Base-by-base conservation (phyloP, 2,888 invertebrate genomes). In the Brachynemurus nebulosus region DNA sequence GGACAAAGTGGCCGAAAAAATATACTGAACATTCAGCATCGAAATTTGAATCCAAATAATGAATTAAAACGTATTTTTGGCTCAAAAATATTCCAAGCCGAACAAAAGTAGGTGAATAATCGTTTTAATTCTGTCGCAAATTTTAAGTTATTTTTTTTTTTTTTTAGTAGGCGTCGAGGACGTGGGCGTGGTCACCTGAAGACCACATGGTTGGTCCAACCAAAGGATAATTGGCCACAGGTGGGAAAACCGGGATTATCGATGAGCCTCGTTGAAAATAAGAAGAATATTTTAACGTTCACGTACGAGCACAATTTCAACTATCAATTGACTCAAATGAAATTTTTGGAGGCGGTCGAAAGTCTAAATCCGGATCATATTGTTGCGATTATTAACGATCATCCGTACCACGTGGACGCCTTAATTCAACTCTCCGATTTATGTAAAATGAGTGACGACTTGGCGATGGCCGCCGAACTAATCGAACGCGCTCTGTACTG, bases 41-140 rank as follows among this genome's bases (percentile, higher is more conserved):
- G 80, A 57, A 71, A 82, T 60, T 65, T 88, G 17, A 86, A 86
- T 66, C 77, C 83, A 9, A 80, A 81, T 51, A 83, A 83, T 65
- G 88, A 88, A 65, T 68, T 88, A 59, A 80, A 81, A 48, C 72
- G 78, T 56, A 84, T 86, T 56, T 88, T 88, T 69, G 86, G 88
- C 17, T 78, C 80, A 16, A 78, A 79, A 62, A 80, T 83, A 43
- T 73, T 86, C 17, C 81, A 80, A 62, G 71, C 74, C 43, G 81
- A 82, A 59, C 66, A 67, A 44, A 38, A 20, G 44, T 44, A 16
- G 36, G 16, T 20, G 9, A 30, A 21, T 7, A 40, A 23, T 7
- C 23, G 6, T 6, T 23, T 9, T 6, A 23, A n/a, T n/a, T n/a
- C n/a, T 23, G 23, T 23, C 23, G 23, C 7, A 9, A 27, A n/a